Conservation (phyloP, 1,140 invertebrate species). For the Arion vulgaris region DNA sequence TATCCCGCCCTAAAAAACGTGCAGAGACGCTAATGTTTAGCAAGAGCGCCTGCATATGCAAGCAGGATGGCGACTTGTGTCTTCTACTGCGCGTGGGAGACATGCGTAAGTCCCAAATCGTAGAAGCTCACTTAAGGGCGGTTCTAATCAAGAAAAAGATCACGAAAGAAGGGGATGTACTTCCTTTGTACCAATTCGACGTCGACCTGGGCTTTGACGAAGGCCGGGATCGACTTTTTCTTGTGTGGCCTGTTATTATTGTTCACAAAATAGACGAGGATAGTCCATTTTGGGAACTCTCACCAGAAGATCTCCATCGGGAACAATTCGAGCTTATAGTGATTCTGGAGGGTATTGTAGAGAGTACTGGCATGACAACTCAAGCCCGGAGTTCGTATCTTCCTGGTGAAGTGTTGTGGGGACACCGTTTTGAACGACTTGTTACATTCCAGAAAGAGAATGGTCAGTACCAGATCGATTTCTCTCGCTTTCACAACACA, state of each 20-base stretch:
- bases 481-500: constrained; percentile 93
- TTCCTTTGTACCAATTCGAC: constrained; percentile 72
- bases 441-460: constrained; percentile 93
- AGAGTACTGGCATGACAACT: constrained; percentile 73
- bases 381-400: constrained; percentile 75
- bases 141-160: constrained; percentile 91
- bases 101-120: constrained; percentile 98
- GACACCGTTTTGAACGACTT: constrained; percentile 77
- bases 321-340: constrained; percentile 96
- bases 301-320: constrained; percentile 86
- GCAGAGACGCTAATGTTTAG: constrained; percentile 96
- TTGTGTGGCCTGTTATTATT: constrained; percentile 91
- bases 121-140: constrained; percentile 89
- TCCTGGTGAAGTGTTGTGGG: constrained; percentile 75
- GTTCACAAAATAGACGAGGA: constrained; percentile 89
- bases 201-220: constrained; percentile 83
- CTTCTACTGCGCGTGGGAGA: constrained; percentile 98
- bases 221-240: constrained; percentile 87
- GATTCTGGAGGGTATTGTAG: constrained; percentile 87
- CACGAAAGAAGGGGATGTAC: constrained; percentile 78
- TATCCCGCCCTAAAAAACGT: constrained; percentile 95
- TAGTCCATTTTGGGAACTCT: constrained; percentile 85
- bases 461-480: constrained; percentile 94
- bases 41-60: constrained; percentile 88
- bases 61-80: constrained; percentile 86